Percentiles rank a stretch among this genome's conserved stretches.
These are phyloP conservation scores for Carassius gibelio DNA, from an alignment of 2,113 vertebrate genomes.

Conservation along the genomic window DNA sequence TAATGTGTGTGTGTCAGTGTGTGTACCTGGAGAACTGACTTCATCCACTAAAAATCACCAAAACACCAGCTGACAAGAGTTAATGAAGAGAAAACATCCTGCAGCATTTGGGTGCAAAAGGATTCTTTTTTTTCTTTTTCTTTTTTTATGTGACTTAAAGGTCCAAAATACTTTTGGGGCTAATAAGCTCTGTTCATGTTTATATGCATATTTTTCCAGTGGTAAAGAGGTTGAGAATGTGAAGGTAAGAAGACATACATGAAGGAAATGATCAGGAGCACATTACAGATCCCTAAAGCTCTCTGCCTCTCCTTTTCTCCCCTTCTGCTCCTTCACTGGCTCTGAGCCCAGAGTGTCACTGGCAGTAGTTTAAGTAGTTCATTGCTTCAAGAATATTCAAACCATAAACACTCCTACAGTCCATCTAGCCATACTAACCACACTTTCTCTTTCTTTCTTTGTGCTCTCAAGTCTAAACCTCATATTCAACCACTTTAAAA, in stretches of 20 bases:
- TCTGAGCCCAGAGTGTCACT: constrained; percentile 59
- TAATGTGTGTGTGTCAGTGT: no score
- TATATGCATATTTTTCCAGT: background rate
- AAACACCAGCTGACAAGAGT: background rate
- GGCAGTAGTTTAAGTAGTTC: constrained; percentile 59
- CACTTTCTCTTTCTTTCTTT: background rate
- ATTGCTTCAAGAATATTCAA: constrained; percentile 36
- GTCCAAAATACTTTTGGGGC: background rate
- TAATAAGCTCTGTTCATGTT: background rate
- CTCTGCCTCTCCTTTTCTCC: constrained; percentile 28
- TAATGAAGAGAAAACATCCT: background rate
- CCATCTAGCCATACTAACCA: background rate
- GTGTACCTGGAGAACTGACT: background rate
- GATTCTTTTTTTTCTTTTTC: background rate
- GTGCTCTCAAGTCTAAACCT: background rate
- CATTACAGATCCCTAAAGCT: constrained; percentile 61
- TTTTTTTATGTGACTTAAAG: background rate
- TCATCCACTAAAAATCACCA: background rate
- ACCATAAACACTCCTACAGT: constrained; percentile 23
- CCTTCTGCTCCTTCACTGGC: constrained; percentile 54
- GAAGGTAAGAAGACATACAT: constrained; percentile 44
- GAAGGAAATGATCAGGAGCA: constrained; percentile 59
- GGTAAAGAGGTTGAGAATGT: background rate
- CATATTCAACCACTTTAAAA: background rate
- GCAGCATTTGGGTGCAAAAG: background rate